These are phyloP conservation scores for Galleria mellonella DNA, from an alignment of 1,140 invertebrate genomes.

Conservation along the genomic window DNA sequence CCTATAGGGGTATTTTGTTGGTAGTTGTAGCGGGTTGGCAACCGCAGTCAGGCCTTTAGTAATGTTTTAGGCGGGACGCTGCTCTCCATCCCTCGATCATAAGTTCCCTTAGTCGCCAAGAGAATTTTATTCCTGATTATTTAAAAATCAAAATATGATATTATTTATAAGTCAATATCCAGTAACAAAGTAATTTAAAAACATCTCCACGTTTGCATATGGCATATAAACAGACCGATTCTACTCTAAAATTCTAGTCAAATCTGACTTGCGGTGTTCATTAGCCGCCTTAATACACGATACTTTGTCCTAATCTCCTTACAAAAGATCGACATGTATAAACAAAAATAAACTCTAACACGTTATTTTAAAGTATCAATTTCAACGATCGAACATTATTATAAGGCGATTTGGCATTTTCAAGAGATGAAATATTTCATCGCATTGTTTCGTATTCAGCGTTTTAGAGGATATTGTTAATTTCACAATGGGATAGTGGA, in stretches of 20 bases:
- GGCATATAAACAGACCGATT: not conserved
- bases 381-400: not conserved
- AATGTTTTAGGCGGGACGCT: too few species aligned
- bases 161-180: too few species aligned
- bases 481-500: constrained; percentile 33
- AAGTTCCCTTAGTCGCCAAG: too few species aligned
- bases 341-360: constrained; percentile 13
- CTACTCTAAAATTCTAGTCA: constrained; percentile 11
- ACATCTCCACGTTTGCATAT: too few species aligned
- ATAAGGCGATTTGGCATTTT: constrained; percentile 38
- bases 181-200: too few species aligned
- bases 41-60: too few species aligned
- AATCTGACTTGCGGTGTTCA: constrained; percentile 52
- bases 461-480: constrained; percentile 45
- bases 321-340: constrained; percentile 22
- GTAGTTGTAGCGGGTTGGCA: too few species aligned
- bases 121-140: too few species aligned
- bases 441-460: constrained; percentile 39
- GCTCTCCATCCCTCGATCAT: too few species aligned
- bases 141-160: too few species aligned
- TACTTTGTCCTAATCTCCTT: constrained; percentile 53
- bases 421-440: constrained; percentile 32
- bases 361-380: not conserved
- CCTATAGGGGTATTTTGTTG: too few species aligned
- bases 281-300: constrained; percentile 55